phyloP scores from a whole-genome alignment of 2,797 vertebrate genomes.

The Xyrichtys novacula region DNA sequence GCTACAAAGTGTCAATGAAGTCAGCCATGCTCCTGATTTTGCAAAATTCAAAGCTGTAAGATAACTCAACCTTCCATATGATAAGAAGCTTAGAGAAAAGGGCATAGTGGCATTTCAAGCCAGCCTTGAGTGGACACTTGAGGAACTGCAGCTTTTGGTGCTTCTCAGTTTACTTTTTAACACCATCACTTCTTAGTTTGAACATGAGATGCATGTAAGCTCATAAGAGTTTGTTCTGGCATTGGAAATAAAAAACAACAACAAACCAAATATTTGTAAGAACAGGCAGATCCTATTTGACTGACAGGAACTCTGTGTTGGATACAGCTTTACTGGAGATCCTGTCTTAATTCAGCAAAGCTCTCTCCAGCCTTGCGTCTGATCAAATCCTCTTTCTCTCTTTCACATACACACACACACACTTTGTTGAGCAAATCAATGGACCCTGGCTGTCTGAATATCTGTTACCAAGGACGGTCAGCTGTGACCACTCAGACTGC shows the following conservation, averaged over 20 bases:
- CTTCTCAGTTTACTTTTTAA: too few relatives aligned
- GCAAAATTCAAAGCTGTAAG: too few relatives aligned
- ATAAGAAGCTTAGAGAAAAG: too few relatives aligned
- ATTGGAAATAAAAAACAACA: background rate
- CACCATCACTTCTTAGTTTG: too few relatives aligned
- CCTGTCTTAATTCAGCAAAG: slow-evolving; percentile 43
- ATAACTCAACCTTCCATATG: too few relatives aligned
- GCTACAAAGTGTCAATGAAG: too few relatives aligned
- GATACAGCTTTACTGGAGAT: background rate
- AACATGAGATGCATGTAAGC: too few relatives aligned
- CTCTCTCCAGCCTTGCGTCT: slow-evolving; percentile 26
- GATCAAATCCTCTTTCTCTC: slow-evolving; percentile 25
- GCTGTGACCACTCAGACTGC: slow-evolving; percentile 44
- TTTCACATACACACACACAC: too few relatives aligned
- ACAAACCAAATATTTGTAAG: background rate
- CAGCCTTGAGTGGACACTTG: too few relatives aligned
- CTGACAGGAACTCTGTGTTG: background rate
- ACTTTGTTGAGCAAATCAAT: slow-evolving; percentile 60
- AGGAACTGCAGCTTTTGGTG: too few relatives aligned
- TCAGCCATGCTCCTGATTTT: too few relatives aligned
- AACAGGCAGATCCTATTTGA: background rate
- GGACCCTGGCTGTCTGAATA: slow-evolving; percentile 49
- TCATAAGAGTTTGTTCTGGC: background rate
- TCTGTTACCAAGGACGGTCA: slow-evolving; percentile 60
- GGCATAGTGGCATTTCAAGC: too few relatives aligned